Base-by-base conservation (phyloP, 1,140 invertebrate species). In the Hycleus phaleratus region DNA sequence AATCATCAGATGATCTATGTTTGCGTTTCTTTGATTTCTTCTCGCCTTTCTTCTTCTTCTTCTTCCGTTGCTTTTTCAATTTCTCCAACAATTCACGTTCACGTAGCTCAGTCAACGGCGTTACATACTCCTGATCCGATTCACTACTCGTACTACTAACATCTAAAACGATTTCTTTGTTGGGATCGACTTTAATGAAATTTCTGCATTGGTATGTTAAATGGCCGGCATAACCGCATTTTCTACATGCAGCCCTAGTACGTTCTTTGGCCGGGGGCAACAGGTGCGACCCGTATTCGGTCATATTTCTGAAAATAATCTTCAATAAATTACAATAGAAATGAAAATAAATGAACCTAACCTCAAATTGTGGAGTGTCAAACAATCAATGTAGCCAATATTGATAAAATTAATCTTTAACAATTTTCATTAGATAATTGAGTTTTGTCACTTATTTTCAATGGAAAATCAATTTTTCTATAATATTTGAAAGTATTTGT, bases 191-290 rank as follows among this genome's bases (percentile, higher is more conserved):
- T 81, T 95, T 93, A 38, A 97, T 85, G 75, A 97, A 97, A 74
- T 98, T 98, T 66, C 93, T 77, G 74, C 95, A 98, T 73, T 98
- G 94, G 76, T 89, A 97, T 10, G 95, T 97, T 65, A 98, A 80
- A 75, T 98, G 95, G 32, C 95, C 95, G 56, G 91, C 86, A 74
- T 95, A 95, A 47, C 93, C 93, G 77, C 93, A 95, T 73, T 95
- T 95, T 73, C 91, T 93, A 73, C 93, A 95, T 0, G 91, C 90
- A 26, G 90, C 84, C 52, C 90, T 76, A 25, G 84, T 18, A 79
- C 79, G 71, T 89, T 88, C 72, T 88, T 90, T 56, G 79, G 82
- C 67, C 76, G 80, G 57, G 73, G 72, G 69, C 25, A 73, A 38
- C 26, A 72, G 50, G 46, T 66, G 59, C 8, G 72, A 71, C 25